Evolutionary conservation across 2,888 invertebrate species (phyloP).

Genomic region (Tenthredo livida): DNA sequence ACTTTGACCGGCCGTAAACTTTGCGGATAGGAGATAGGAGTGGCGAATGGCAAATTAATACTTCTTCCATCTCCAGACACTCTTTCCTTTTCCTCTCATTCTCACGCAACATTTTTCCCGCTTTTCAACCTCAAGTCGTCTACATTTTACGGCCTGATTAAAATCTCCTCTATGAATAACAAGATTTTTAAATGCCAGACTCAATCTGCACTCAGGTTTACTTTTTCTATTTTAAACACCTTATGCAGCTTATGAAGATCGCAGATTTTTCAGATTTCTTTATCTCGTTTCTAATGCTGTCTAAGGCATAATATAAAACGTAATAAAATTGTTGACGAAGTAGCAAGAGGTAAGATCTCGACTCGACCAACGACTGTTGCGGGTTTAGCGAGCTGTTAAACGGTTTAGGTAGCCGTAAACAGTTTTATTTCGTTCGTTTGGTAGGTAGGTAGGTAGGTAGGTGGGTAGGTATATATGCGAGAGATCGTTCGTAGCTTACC

Average conservation of each 20-base stretch:
- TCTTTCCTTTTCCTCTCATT: not conserved
- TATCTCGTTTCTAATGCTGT: not conserved
- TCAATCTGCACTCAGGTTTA: no score
- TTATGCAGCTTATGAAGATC: not conserved
- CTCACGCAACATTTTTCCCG: not conserved
- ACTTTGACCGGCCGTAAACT: constrained; percentile 52
- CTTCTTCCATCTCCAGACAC: constrained; percentile 30
- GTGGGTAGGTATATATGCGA: not conserved
- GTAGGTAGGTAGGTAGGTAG: no score
- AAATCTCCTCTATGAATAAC: not conserved
- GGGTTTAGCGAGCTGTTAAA: constrained; percentile 45
- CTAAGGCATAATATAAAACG: not conserved
- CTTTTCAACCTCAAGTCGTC: not conserved
- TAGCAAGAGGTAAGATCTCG: constrained; percentile 20
- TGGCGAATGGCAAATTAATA: constrained; percentile 51
- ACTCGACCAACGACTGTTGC: constrained; percentile 41
- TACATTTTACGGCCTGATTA: not conserved
- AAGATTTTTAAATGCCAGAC: no score
- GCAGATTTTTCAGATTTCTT: not conserved
- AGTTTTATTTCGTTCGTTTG: constrained; percentile 44
- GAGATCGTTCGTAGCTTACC: constrained; percentile 48
- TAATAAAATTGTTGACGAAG: constrained; percentile 10
- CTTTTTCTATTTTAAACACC: not conserved
- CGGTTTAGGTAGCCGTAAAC: constrained; percentile 48
- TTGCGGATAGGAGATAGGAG: constrained; percentile 50